Base-by-base conservation (phyloP, 2,797 vertebrate species). In the Cyclopterus lumpus region DNA sequence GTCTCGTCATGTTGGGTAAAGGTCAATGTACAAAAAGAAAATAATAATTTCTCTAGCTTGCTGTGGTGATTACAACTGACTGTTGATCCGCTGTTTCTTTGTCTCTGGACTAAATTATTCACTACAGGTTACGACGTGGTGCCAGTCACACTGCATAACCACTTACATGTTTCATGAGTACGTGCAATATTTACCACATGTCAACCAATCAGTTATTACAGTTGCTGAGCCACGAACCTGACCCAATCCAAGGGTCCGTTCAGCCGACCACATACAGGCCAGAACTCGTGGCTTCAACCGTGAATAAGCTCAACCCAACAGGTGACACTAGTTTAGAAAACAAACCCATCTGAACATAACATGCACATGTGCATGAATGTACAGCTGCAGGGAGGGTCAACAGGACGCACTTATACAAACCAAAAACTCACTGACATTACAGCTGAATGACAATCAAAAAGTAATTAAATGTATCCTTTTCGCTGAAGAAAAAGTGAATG, bases 361-460 rank as follows among this genome's bases (percentile, higher is more conserved):
- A n/a, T 46, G 67, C 55, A 30, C 58, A 51, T 57, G 40, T 70
- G 9, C 24, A 75, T 79, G 83, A 87, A 86, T 91, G 87, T 90
- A 89, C n/a, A 66, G 54, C 30, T 66, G 38, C 62, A 24, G 42
- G 62, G 22, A 46, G 7, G 48, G 28, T 22, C 5, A 70, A 70
- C 66, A 59, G 5, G 1, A 38, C n/a, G 68, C 68, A 83, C 71
- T 36, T 73, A 60, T 79, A 59, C 69, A 80, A 85, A 89, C 84
- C 88, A 91, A 87, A 58, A 38, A 68, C 48, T 71, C 59, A 67
- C 32, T 44, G 49, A 8, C 18, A 78, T 70, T 72, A 80, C 73
- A 86, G 87, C 91, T 88, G 66, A 80, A 88, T 71, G 93, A 93
- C 93, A 94, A 94, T 94, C 93, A 81, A 55, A 69, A 30, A 58